phyloP scores from a whole-genome alignment of 2,888 invertebrate species.

The Cheilosia scutellata region DNA sequence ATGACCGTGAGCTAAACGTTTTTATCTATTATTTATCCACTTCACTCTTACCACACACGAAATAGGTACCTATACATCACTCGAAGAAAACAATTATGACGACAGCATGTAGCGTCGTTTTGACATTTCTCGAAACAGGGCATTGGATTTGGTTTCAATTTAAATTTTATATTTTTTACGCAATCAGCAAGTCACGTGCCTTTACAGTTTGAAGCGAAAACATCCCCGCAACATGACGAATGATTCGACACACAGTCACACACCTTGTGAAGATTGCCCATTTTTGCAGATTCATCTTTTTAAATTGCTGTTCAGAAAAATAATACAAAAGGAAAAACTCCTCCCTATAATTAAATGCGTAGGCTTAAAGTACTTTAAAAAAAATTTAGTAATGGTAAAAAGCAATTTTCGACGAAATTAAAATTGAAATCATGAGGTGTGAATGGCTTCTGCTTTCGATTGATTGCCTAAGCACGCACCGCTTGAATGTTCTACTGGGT shows the following conservation, averaged over 20 bases:
- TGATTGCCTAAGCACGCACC: conserved; percentile 26
- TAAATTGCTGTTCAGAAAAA: conserved; percentile 24
- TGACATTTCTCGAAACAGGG: background rate
- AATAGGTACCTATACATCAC: no score
- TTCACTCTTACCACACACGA: no score
- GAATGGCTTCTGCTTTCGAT: conserved; percentile 18
- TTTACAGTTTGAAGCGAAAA: background rate
- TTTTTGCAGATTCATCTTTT: conserved; percentile 22
- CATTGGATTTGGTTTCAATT: background rate
- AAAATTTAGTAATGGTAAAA: background rate
- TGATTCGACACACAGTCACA: background rate
- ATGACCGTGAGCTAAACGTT: no score
- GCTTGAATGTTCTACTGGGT: conserved; percentile 19
- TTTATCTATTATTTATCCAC: no score
- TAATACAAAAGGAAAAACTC: background rate
- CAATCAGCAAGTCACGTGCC: background rate
- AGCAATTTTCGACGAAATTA: conserved; percentile 31
- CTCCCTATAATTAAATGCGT: background rate
- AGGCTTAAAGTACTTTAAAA: background rate
- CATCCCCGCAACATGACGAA: conserved; percentile 11
- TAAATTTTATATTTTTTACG: background rate
- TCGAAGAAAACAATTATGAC: background rate
- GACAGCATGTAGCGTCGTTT: background rate
- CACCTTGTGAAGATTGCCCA: conserved; percentile 1
- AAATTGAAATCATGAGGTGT: conserved; percentile 37